Evolutionary conservation across 2,888 invertebrate genomes (phyloP), one percentile per base, ranked within the genome.

Genomic region (Exephanes ischioxanthus): DNA sequence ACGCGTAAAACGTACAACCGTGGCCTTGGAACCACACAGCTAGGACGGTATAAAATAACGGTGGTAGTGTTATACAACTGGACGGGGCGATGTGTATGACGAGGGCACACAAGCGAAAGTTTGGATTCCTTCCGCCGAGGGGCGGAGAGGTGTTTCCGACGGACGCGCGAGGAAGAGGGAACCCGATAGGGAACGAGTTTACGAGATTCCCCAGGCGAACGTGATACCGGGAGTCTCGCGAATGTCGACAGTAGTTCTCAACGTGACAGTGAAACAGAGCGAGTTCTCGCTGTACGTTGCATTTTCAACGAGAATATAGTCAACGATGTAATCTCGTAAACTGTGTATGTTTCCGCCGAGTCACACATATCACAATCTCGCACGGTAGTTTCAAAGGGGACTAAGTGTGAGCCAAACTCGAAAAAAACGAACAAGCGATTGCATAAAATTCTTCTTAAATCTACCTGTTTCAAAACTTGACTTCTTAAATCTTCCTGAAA

Each of bases 21-120:
- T 84, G 72, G 80, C 84, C 84, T 80, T 80, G 80, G 76, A 72
- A 77, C 26, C 33, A 77, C 37, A 7, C 14, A 58, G 58, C 58
- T 2, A 68, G 19, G 75, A 77, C 71, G 55, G 53, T 53, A 68
- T 58, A 77, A 72, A 80, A 80, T 84, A 48, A 58, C 77, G 71
- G 37, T 22, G 58, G 67, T 68, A 72, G 30, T 14, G 70, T 11
- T 45, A 48, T 22, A 19, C 5, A 7, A 48, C 48, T 7, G 22
- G 11, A 26, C 19, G 37, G 11, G 9, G 55, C 58, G 48, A 53
- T 22, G 71, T 45, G 67, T 53, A 61, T 58, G 71, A 33, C 22
- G 51, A 58, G 26, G 68, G 55, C 37, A 53, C 53, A 66, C 48
- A 51, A 53, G 55, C 41, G 55, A 80, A 84, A 80, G 77, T 80